Evolutionary conservation across 1,140 invertebrate genomes (phyloP), one percentile per base, ranked within the genome.

Genomic region (Phymastichus coffea): DNA sequence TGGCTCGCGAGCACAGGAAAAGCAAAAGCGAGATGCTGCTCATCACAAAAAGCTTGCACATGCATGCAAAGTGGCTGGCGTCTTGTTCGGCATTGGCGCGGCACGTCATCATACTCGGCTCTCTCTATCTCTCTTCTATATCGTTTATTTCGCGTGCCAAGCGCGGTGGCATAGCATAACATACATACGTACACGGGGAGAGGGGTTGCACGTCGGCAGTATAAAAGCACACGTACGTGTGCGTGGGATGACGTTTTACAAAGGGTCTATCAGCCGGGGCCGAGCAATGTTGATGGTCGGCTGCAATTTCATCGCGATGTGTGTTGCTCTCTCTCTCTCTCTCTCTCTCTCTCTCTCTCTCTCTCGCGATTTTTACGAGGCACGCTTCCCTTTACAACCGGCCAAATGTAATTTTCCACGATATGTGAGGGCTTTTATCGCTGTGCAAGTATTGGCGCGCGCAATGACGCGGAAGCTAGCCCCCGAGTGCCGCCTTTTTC

Each of bases 391-490:
- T 79, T 78, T 78, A 77, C 70, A 77, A 76, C 76, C 72, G 69
- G 73, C 70, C 70, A 77, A 79, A 78, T 75, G 73, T 77, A 74
- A 78, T 77, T 78, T 77, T 77, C 76, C 66, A 59, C 70, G 70
- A 74, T 73, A 70, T 70, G 67, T 72, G 69, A 17, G 23, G 35
- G 49, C 53, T 62, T 52, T 56, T 62, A 48, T 56, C 47, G 40
- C 33, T 52, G 28, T 22, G 20, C 26, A 56, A 41, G 37, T 53
- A 57, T 53, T 54, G 55, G 44, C 41, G n/a, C 37, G 33, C 17
- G 22, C 51, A 41, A 53, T 33, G 43, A 37, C 33, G 59, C 26
- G 44, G 52, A 37, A 51, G 26, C 10, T n/a, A 41, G n/a, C 12
- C 23, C 37, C 3, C 35, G 14, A 4, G 3, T n/a, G 35, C 35